These are phyloP conservation scores for Anser cygnoides DNA, from an alignment of 2,113 vertebrate species.

Conservation along the genomic window DNA sequence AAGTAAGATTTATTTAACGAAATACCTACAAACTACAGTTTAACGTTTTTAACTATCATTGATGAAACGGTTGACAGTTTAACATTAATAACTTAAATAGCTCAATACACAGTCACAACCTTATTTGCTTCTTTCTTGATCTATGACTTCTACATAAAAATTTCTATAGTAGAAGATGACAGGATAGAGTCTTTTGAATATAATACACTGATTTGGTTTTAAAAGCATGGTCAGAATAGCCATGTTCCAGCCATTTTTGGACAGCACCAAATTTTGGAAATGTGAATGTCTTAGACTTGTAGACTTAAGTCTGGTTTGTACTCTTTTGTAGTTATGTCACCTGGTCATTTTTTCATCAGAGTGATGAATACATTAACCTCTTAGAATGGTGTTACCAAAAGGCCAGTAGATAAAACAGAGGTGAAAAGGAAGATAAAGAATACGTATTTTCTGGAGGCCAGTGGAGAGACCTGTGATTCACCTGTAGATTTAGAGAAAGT, in stretches of 20 bases:
- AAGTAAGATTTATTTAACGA: neutral
- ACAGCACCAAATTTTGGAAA: neutral
- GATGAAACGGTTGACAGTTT: neutral
- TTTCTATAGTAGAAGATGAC: neutral
- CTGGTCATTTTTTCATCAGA: neutral
- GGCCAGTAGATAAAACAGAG: neutral
- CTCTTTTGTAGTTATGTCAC: neutral
- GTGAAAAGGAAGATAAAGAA: neutral
- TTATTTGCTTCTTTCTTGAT: neutral
- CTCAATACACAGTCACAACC: neutral
- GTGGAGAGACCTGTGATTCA: neutral
- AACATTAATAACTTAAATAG: neutral
- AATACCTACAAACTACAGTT: neutral
- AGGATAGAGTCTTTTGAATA: neutral
- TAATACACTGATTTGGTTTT: neutral
- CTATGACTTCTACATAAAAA: neutral
- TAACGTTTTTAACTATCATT: neutral
- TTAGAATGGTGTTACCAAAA: neutral
- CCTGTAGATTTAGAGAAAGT: neutral
- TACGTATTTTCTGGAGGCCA: neutral
- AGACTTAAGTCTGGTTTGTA: neutral
- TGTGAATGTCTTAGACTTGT: neutral
- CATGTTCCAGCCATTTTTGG: neutral
- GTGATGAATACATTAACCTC: neutral
- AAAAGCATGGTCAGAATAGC: neutral